phyloP scores from a whole-genome alignment of 2,888 invertebrate genomes.

The Margaritifera margaritifera region DNA sequence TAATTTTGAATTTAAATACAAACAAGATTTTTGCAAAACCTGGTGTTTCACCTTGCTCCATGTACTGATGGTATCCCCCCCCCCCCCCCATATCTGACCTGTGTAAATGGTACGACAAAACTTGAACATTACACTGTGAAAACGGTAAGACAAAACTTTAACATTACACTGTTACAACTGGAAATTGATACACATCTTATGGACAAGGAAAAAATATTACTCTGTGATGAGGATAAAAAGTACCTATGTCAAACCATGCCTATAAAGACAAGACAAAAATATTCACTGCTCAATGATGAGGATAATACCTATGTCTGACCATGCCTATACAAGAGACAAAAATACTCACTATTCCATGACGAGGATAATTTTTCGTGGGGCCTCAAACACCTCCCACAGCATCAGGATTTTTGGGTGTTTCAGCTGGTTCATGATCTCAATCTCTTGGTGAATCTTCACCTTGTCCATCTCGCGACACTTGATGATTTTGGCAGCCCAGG shows the following conservation, averaged over 20 bases:
- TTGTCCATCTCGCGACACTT: conserved; percentile 90
- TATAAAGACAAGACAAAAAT: neutral
- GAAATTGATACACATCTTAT: too few species aligned
- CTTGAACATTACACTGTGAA: too few species aligned
- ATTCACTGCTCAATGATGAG: neutral
- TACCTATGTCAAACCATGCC: neutral
- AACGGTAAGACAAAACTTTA: too few species aligned
- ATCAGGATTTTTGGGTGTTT: conserved; percentile 97
- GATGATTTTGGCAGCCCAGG: conserved; percentile 89
- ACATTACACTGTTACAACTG: too few species aligned
- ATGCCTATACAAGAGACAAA: neutral
- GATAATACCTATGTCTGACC: neutral
- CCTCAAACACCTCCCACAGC: conserved; percentile 90
- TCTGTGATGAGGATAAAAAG: too few species aligned
- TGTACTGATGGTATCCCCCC: too few species aligned
- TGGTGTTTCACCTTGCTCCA: too few species aligned
- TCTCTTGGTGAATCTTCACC: conserved; percentile 92
- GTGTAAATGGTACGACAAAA: too few species aligned
- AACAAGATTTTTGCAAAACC: too few species aligned
- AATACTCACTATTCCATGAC: conserved; percentile 95
- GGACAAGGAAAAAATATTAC: too few species aligned
- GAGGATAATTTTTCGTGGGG: conserved; percentile 89
- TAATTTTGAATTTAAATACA: too few species aligned
- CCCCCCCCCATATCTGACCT: too few species aligned
- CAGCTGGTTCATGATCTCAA: conserved; percentile 95